These are phyloP conservation scores for Dryobotodes eremita DNA, from an alignment of 2,888 invertebrate species.

Conservation along the genomic window DNA sequence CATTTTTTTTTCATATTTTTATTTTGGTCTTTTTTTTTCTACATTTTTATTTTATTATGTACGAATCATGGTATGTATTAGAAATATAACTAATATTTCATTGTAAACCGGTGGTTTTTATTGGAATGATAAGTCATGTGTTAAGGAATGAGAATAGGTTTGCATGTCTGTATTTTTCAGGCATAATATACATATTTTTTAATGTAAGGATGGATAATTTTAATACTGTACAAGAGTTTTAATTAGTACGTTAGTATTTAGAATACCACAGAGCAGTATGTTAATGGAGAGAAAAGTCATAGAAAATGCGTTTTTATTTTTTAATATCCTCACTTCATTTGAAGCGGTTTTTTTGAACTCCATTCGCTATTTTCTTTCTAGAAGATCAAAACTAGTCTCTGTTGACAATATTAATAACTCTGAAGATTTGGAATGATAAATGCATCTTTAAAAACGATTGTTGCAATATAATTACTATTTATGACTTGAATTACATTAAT, in stretches of 20 bases:
- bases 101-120: slow-evolving; percentile 50
- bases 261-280: background rate
- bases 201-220: background rate
- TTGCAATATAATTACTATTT: background rate
- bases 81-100: background rate
- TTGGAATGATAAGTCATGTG: slow-evolving; percentile 55
- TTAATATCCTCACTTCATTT: background rate
- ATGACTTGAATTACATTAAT: background rate
- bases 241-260: slow-evolving; percentile 13
- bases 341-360: background rate
- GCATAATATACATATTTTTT: background rate
- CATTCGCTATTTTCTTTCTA: background rate
- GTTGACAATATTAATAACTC: background rate
- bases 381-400: background rate
- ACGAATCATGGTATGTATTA: background rate
- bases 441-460: slow-evolving; percentile 5
- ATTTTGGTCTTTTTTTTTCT: background rate
- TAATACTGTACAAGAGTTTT: slow-evolving; percentile 13
- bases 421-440: slow-evolving; percentile 34
- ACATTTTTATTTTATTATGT: background rate
- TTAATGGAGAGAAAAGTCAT: background rate
- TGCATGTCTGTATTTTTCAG: background rate
- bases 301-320: background rate
- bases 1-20: background rate
- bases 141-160: slow-evolving; percentile 45